These are phyloP conservation scores for Mystacides longicornis DNA, from an alignment of 2,888 invertebrate genomes.

Conservation along the genomic window DNA sequence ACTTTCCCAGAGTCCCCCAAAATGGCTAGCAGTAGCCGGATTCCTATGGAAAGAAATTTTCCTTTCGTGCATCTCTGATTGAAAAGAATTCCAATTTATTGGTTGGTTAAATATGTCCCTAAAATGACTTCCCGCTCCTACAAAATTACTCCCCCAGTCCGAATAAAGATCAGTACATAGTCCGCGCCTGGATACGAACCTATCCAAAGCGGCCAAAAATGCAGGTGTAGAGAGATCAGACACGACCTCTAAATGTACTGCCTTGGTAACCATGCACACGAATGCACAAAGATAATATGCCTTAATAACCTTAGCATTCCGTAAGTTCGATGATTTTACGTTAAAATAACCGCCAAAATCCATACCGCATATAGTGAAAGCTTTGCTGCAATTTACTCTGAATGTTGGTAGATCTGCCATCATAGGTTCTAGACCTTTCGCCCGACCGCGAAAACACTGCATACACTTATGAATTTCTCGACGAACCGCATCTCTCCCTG, in stretches of 20 bases:
- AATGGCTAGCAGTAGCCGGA: neutral
- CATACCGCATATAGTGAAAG: neutral
- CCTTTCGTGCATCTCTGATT: neutral
- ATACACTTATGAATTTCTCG: neutral
- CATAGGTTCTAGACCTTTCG: neutral
- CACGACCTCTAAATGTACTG: neutral
- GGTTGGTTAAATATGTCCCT: neutral
- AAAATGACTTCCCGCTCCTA: neutral
- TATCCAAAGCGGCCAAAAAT: neutral
- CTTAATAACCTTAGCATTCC: neutral
- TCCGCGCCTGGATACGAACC: neutral
- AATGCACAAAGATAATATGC: neutral
- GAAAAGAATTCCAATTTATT: neutral
- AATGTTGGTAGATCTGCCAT: slow-evolving; percentile 3
- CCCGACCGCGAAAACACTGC: neutral
- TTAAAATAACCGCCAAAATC: neutral
- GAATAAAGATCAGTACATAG: neutral
- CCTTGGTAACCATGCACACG: slow-evolving; percentile 3
- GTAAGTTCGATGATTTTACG: neutral
- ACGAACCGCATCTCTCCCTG: neutral
- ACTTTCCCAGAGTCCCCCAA: neutral
- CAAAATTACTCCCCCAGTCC: neutral
- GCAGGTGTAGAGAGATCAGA: neutral
- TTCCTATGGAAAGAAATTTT: neutral
- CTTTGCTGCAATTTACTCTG: neutral